Percentiles rank a stretch among this genome's conserved stretches.
These are phyloP conservation scores for Patella vulgata DNA, from an alignment of 1,140 invertebrate genomes.

Conservation along the genomic window DNA sequence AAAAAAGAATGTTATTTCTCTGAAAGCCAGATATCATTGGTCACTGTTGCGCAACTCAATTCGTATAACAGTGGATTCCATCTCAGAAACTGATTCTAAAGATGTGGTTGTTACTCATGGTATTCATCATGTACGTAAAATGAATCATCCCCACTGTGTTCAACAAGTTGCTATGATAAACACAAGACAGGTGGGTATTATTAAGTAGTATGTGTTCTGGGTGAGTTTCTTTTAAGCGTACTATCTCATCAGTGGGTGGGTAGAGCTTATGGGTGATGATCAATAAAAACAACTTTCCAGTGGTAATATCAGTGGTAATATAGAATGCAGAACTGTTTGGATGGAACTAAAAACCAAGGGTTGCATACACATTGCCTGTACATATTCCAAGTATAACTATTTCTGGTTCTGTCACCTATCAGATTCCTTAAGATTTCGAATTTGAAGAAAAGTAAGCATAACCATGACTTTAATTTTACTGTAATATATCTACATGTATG, in stretches of 20 bases:
- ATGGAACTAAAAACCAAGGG: no score
- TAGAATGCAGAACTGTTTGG: no score
- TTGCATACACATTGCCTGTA: no score
- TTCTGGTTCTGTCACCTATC: no score
- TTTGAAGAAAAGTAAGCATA: no score
- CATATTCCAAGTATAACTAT: no score
- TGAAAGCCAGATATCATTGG: slow-evolving; percentile 53
- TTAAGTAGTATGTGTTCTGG: background rate
- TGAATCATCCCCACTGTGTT: slow-evolving; percentile 47
- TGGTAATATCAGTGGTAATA: background rate
- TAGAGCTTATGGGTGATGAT: no score
- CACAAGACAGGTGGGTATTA: slow-evolving; percentile 44
- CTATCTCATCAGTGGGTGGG: background rate
- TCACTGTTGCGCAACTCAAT: slow-evolving; percentile 51
- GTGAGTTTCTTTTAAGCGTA: background rate
- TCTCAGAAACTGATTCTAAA: slow-evolving; percentile 49
- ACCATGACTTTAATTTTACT: no score
- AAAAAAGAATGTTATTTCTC: slow-evolving; percentile 34
- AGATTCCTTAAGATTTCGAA: no score
- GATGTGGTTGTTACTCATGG: slow-evolving; percentile 56
- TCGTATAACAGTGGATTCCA: slow-evolving; percentile 40
- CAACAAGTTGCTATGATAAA: slow-evolving; percentile 51
- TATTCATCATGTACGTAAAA: slow-evolving; percentile 55
- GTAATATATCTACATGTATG: no score
- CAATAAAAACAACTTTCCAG: no score